Evolutionary conservation across 2,888 invertebrate species (phyloP), one percentile per base, ranked within the genome.

Genomic region (Drosophila quinaria): DNA sequence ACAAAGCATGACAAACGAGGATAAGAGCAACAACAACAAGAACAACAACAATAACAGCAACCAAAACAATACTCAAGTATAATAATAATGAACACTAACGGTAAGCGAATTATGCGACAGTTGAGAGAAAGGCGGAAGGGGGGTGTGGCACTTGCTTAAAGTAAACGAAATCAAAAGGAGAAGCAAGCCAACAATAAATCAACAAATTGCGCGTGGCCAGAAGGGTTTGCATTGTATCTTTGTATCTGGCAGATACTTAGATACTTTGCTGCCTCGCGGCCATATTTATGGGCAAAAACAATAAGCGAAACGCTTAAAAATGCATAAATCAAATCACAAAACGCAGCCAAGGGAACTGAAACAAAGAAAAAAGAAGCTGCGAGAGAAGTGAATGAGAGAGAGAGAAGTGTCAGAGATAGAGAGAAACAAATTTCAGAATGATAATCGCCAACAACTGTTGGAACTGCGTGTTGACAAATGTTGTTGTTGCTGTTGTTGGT

Each of bases 391-490:
- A 25, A n/a, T n/a, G 25, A 25, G 6, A 25, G 25, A 25, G 6
- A 31, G 31, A 31, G 31, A 29, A 39, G 51, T 15, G 22, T 22
- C 51, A 70, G 70, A 54, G 71, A 73, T 59, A 70, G 70, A 54
- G 71, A 73, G 61, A 50, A 64, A 52, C 58, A 58, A 67, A 86
- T 90, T 84, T 90, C 89, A 88, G 83, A 88, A 88, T 85, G 91
- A 91, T 91, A 91, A 91, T 91, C 91, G 84, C 85, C 84, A 89
- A 90, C 91, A 91, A 91, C 91, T 91, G 91, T 89, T 91, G 86
- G 76, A 49, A 81, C 81, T 81, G 81, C 64, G 69, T 71, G 83
- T 74, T 90, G 90, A 90, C 89, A 89, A 89, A 89, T 89, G 89
- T 88, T 70, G 66, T 71, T 6, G 17, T 35, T 10, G 8, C 6